A percentile compares a stretch with the other conserved stretches of the same genome.
Evolutionary conservation across 2,888 invertebrate species (phyloP).

Genomic region (Frankliniella intonsa): DNA sequence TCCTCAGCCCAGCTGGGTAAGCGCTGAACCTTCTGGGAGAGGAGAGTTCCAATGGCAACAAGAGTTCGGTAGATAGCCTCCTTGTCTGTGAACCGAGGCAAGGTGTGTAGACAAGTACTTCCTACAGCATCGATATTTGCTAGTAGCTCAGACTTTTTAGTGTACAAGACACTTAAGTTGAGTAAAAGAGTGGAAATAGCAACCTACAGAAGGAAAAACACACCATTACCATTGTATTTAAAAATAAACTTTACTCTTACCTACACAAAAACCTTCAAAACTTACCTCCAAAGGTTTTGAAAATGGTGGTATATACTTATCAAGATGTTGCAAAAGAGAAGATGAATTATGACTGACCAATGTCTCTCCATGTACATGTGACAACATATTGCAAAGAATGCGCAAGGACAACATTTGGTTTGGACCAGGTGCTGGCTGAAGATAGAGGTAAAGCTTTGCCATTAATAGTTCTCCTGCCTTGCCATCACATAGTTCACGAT

Average conservation of each 20-base stretch:
- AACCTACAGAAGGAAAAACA: neutral
- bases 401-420: constrained; percentile 76
- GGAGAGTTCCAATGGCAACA: constrained; percentile 9
- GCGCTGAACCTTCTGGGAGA: neutral
- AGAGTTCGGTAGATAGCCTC: neutral
- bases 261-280: neutral
- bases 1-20: neutral
- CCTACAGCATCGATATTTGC: constrained; percentile 2
- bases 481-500: constrained; percentile 50
- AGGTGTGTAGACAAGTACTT: neutral
- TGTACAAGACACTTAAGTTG: neutral
- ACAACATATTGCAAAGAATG: constrained; percentile 75
- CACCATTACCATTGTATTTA: neutral
- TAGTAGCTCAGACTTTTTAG: neutral
- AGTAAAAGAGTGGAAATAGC: neutral
- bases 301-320: constrained; percentile 1
- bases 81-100: constrained; percentile 1
- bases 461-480: constrained; percentile 46
- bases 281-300: constrained; percentile 7
- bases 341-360: constrained; percentile 45
- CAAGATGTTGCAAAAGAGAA: neutral
- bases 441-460: constrained; percentile 38
- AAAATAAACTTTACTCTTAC: no score
- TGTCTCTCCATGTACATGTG: constrained; percentile 61
- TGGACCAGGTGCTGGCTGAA: constrained; percentile 45